phyloP scores from a whole-genome alignment of 2,888 invertebrate species.

The Limnephilus auricula region DNA sequence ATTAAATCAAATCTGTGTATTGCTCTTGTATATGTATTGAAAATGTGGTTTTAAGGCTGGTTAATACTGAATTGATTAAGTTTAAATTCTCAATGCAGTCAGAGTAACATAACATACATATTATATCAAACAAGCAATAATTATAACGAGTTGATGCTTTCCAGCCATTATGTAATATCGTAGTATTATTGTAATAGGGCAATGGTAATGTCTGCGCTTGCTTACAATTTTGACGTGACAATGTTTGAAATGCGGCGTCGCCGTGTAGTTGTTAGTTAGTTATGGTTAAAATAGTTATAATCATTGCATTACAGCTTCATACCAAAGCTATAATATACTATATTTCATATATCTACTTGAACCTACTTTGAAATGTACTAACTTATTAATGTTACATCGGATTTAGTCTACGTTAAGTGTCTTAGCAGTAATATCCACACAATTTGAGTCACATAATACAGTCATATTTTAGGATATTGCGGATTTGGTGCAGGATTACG shows the following conservation, averaged over 20 bases:
- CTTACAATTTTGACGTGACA: background rate
- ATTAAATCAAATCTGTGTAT: background rate
- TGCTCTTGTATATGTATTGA: background rate
- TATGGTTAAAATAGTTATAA: slow-evolving; percentile 12
- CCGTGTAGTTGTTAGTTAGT: background rate
- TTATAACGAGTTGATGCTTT: background rate
- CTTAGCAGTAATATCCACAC: background rate
- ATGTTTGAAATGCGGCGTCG: background rate
- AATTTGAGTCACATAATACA: slow-evolving; percentile 12
- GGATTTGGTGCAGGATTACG: background rate
- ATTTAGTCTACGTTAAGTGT: background rate
- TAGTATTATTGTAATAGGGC: background rate
- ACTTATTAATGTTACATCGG: slow-evolving; percentile 10
- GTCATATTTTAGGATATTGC: slow-evolving; percentile 28
- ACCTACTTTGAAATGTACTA: slow-evolving; percentile 20
- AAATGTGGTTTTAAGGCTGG: background rate
- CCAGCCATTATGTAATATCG: background rate
- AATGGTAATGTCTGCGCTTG: background rate
- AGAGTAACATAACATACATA: background rate
- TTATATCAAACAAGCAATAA: background rate
- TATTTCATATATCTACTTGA: background rate
- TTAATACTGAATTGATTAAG: background rate
- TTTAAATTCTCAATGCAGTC: background rate
- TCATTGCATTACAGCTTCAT: slow-evolving; percentile 50
- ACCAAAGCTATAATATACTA: slow-evolving; percentile 50